Evolutionary conservation across 2,888 invertebrate genomes (phyloP).

Genomic region (Noctua pronuba): DNA sequence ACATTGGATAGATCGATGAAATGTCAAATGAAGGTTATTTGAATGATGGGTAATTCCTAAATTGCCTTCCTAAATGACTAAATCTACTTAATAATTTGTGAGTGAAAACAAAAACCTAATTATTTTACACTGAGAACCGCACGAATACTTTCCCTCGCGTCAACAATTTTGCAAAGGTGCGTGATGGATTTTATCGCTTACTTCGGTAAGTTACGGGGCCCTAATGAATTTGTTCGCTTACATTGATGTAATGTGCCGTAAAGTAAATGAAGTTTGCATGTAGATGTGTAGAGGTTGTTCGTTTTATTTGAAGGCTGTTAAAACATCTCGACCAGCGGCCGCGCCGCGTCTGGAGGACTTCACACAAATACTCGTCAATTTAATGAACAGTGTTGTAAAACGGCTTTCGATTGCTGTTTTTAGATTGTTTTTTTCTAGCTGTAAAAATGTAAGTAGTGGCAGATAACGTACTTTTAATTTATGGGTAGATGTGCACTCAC

Average conservation of each 20-base stretch:
- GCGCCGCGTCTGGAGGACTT: constrained; percentile 27
- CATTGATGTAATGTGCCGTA: constrained; percentile 67
- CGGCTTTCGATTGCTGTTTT: constrained; percentile 62
- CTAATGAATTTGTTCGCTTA: constrained; percentile 61
- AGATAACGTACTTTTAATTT: constrained; percentile 36
- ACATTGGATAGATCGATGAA: neutral
- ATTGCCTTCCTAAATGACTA: neutral
- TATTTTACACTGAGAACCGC: constrained; percentile 30
- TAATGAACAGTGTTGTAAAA: constrained; percentile 73
- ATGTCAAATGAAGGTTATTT: neutral
- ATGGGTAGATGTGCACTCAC: constrained; percentile 25
- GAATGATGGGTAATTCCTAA: neutral
- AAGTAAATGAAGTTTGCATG: constrained; percentile 74
- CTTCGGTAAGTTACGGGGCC: constrained; percentile 45
- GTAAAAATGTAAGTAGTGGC: constrained; percentile 26
- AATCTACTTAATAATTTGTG: neutral
- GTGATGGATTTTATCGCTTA: constrained; percentile 57
- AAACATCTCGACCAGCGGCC: constrained; percentile 71
- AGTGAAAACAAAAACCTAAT: constrained; percentile 5
- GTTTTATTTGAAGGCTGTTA: constrained; percentile 75
- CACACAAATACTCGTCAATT: constrained; percentile 72
- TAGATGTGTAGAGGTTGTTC: constrained; percentile 56
- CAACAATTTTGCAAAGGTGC: constrained; percentile 48
- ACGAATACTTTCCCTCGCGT: constrained; percentile 22
- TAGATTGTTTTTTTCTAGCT: constrained; percentile 47